phyloP scores from a whole-genome alignment of 2,113 vertebrate genomes.

The Bos taurus region DNA sequence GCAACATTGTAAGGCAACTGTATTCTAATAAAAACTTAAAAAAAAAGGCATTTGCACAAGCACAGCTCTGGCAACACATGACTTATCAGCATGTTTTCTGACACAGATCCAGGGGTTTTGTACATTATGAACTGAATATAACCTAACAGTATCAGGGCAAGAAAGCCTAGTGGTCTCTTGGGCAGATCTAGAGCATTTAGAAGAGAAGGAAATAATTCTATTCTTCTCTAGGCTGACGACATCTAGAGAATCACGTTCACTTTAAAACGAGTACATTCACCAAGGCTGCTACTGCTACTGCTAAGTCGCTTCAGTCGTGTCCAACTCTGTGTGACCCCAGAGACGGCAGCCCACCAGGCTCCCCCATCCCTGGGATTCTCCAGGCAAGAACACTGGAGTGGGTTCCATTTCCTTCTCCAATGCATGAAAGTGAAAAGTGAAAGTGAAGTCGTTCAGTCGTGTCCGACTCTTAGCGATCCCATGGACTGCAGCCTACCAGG shows the following conservation, averaged over 20 bases:
- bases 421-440: too few species aligned
- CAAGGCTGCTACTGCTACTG: too few species aligned
- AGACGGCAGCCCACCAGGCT: too few species aligned
- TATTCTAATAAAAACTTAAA: neutral
- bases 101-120: neutral
- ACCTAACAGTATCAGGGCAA: neutral
- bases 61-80: neutral
- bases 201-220: neutral
- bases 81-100: neutral
- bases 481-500: too few species aligned
- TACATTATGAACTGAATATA: neutral
- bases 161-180: neutral
- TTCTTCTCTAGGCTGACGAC: neutral
- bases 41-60: neutral
- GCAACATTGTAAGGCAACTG: neutral
- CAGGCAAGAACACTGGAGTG: too few species aligned
- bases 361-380: too few species aligned
- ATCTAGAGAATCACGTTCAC: neutral
- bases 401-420: too few species aligned
- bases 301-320: too few species aligned
- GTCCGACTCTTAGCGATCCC: too few species aligned
- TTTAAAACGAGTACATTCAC: neutral
- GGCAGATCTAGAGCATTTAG: neutral
- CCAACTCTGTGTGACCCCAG: too few species aligned
- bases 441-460: too few species aligned